Evolutionary conservation across 1,140 invertebrate species (phyloP).

Genomic region (Halesus radiatus): DNA sequence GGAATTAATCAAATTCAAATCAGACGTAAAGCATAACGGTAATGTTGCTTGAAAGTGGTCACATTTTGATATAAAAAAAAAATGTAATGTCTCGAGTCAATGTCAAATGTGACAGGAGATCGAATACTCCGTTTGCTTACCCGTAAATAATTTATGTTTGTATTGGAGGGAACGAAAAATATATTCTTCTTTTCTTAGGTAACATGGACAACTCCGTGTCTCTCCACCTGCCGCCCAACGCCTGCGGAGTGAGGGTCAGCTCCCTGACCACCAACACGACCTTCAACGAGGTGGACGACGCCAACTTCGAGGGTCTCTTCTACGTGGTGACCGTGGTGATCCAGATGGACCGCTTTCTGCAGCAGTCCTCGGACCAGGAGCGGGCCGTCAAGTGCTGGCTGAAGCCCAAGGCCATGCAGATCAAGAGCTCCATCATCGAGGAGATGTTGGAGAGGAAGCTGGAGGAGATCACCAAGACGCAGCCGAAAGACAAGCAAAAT

Average conservation of each 20-base stretch:
- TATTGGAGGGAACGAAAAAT: too few species aligned
- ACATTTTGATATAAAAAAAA: too few species aligned
- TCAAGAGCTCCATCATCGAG: slow-evolving; percentile 66
- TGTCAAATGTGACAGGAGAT: too few species aligned
- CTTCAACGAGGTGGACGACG: slow-evolving; percentile 61
- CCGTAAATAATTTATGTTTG: too few species aligned
- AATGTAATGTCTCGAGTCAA: too few species aligned
- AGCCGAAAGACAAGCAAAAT: slow-evolving; percentile 34
- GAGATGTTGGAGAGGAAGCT: slow-evolving; percentile 65
- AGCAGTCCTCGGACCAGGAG: slow-evolving; percentile 79
- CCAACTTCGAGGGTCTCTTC: slow-evolving; percentile 69
- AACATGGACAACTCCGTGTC: slow-evolving; percentile 66
- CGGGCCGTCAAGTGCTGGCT: slow-evolving; percentile 71
- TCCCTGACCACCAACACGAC: slow-evolving; percentile 61
- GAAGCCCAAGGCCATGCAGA: slow-evolving; percentile 66
- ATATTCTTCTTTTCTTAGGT: slow-evolving; percentile 59
- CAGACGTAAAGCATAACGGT: too few species aligned
- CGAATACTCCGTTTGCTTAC: too few species aligned
- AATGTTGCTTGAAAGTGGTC: too few species aligned
- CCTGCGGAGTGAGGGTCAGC: slow-evolving; percentile 76
- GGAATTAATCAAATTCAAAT: too few species aligned
- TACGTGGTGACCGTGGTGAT: slow-evolving; percentile 77
- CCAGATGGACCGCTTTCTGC: slow-evolving; percentile 79
- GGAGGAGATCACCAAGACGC: slow-evolving; percentile 60
- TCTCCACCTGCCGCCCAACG: slow-evolving; percentile 73